A percentile compares a stretch with the other conserved stretches of the same genome.
phyloP scores from a whole-genome alignment of 1,140 invertebrate species.

The Macrotrachela quadricornifera region DNA sequence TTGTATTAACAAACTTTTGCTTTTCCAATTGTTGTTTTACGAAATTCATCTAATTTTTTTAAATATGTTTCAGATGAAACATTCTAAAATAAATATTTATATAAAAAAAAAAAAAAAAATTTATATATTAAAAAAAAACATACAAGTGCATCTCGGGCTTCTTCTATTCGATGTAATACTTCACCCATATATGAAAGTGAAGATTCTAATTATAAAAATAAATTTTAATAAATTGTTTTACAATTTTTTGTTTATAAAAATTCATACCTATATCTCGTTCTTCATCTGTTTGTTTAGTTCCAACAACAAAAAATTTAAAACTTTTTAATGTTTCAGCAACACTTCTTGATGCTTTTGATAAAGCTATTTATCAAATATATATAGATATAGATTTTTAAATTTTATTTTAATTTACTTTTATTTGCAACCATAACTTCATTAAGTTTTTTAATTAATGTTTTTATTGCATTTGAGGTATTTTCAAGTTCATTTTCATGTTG shows the following conservation, averaged over 20 bases:
- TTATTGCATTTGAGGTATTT: constrained; percentile 78
- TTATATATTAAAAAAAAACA: neutral
- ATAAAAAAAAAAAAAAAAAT: neutral
- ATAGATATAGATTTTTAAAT: too few relatives aligned
- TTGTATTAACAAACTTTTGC: neutral
- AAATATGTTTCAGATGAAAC: neutral
- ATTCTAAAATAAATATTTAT: neutral
- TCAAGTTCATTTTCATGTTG: constrained; percentile 87
- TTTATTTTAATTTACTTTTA: constrained; percentile 51
- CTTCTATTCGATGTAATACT: neutral
- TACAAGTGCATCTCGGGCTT: neutral
- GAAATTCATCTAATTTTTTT: neutral
- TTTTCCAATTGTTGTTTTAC: neutral
- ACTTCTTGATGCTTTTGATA: neutral
- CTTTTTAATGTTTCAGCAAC: neutral
- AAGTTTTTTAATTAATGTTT: constrained; percentile 74
- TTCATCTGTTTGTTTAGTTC: too few relatives aligned
- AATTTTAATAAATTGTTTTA: neutral
- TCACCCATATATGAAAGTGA: neutral
- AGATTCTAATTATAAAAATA: neutral
- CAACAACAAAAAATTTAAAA: neutral
- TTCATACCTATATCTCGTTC: neutral
- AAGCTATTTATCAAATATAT: neutral
- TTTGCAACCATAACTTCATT: constrained; percentile 66
- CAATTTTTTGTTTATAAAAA: neutral